Evolutionary conservation across 2,113 vertebrate genomes (phyloP), one percentile per base, ranked within the genome.

Genomic region (Coryphaenoides rupestris): DNA sequence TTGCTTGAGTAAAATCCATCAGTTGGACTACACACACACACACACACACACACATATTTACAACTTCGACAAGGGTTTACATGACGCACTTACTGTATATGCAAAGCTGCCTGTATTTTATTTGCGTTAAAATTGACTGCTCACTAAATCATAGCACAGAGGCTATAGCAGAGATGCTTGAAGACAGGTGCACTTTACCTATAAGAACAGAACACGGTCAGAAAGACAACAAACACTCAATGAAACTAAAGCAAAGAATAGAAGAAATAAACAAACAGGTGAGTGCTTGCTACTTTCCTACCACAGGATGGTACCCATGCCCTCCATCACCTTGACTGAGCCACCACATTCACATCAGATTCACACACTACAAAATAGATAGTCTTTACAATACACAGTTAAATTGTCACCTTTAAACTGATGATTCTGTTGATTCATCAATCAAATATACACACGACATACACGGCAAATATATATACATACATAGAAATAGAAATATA

Each of bases 401-500:
- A 57, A 68, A 73, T 62, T 71, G 63, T 61, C 12, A 68, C 59
- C 64, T 81, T 73, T 59, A 66, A 40, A 78, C 74, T 79, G 74
- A 86, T 82, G 76, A 58, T 71, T 69, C 70, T 74, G 55, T 62
- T n/a, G n/a, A 46, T 69, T 76, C 33, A 63, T 72, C 61, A 69
- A 58, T 21, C 5, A 19, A 63, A 28, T 53, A 5, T 23, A 26
- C 22, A 19, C 21, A 60, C 33, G 62, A 70, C 22, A 17, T 33
- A 65, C 49, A 69, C 74, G 45, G 69, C 56, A 80, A 75, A 73
- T 72, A 68, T 77, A 77, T 62, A 80, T 69, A 22, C n/a, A n/a
- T n/a, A n/a, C n/a, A n/a, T n/a, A n/a, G n/a, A n/a, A 77, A 75
- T 80, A 79, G 66, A 83, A 84, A 87, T 79, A 82, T 78, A 75